These are phyloP conservation scores for Callinectes sapidus DNA, from an alignment of 2,888 invertebrate genomes.

Conservation along the genomic window DNA sequence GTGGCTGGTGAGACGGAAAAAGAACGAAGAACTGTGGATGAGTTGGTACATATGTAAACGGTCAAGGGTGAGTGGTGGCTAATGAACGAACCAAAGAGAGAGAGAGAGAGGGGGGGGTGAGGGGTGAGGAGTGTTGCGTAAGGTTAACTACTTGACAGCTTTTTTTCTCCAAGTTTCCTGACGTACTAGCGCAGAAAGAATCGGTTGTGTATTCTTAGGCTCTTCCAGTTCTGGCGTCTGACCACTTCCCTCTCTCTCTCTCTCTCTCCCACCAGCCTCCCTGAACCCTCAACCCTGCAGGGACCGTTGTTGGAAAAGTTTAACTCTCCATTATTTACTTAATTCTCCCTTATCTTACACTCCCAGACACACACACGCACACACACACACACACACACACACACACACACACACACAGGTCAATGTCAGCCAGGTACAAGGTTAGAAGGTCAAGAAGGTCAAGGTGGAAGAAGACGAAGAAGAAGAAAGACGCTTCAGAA, in stretches of 20 bases:
- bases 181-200: background rate
- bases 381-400: constrained; percentile 30
- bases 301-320: background rate
- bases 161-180: background rate
- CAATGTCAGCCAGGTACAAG: too few relatives aligned
- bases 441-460: too few relatives aligned
- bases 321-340: background rate
- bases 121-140: background rate
- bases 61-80: background rate
- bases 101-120: background rate
- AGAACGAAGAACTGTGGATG: constrained; percentile 1
- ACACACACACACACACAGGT: constrained; percentile 18
- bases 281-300: background rate
- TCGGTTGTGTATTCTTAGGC: background rate
- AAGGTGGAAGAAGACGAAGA: too few relatives aligned
- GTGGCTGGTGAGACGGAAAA: background rate
- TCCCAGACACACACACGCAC: background rate
- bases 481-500: too few relatives aligned
- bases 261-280: too few relatives aligned
- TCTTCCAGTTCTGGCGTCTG: background rate
- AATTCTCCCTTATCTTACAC: background rate
- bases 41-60: background rate
- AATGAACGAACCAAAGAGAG: background rate
- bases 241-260: background rate
- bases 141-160: background rate